A percentile compares a stretch with the other conserved stretches of the same genome.
Conservation (phyloP, 1,140 invertebrate genomes). For the Dreissena rostriformis region DNA sequence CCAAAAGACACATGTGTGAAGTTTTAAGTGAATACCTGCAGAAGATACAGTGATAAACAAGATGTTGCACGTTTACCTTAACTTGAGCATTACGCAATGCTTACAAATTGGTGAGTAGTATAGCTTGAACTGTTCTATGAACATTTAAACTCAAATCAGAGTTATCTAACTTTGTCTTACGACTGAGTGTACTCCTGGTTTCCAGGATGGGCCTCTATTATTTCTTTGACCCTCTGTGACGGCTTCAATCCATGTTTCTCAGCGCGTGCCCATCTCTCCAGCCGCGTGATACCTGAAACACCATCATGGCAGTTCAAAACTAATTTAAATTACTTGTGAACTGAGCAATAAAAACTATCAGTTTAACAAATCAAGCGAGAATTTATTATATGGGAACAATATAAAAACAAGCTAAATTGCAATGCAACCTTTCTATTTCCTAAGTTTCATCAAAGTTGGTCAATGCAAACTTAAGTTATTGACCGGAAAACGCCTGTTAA, state of each 20-base stretch:
- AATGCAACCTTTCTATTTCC: too few relatives aligned
- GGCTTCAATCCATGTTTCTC: constrained; percentile 75
- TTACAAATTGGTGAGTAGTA: background rate
- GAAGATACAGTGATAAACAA: background rate
- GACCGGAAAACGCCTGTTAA: too few relatives aligned
- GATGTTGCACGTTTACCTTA: background rate
- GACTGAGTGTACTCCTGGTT: constrained; percentile 68
- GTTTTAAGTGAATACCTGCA: background rate
- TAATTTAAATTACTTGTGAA: background rate
- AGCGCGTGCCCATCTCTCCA: constrained; percentile 76
- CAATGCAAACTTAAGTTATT: too few relatives aligned
- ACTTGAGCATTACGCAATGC: background rate
- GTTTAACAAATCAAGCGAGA: background rate
- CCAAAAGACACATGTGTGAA: background rate
- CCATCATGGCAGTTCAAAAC: background rate
- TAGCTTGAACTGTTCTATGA: too few relatives aligned
- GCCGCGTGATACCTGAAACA: constrained; percentile 69
- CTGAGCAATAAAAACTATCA: background rate
- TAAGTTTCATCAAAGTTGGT: too few relatives aligned
- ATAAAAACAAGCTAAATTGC: too few relatives aligned
- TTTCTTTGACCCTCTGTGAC: constrained; percentile 64
- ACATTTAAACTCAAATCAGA: background rate
- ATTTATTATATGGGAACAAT: background rate
- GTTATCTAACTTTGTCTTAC: constrained; percentile 54
- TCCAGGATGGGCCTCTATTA: constrained; percentile 59